Base-by-base conservation (phyloP, 2,797 vertebrate species). In the Coracias cyanogaster region DNA sequence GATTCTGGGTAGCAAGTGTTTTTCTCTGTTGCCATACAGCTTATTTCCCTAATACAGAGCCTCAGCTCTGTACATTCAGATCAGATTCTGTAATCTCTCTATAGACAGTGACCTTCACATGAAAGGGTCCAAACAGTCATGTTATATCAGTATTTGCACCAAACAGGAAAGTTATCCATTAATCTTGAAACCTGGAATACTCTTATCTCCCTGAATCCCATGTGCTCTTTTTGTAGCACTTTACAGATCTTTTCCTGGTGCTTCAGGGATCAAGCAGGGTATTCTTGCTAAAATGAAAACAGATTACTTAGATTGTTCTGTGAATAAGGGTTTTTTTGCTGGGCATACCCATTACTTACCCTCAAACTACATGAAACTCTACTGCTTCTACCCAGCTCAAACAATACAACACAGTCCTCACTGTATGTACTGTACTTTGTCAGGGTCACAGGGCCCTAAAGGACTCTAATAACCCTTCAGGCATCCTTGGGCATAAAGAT, bases 381-480 rank as follows among this genome's bases (percentile, higher is more conserved):
- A 60, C 18, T 72, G 54, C 58, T 73, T 90, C 80, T 62, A 62
- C 31, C 28, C 28, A 60, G 62, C 46, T 76, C 72, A 90, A 86
- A 54, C 24, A 55, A 21, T 6, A 61, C 0, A 4, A 51, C 25
- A 22, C 10, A 66, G 48, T 64, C 52, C 73, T 90, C 37, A 5
- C 28, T 46, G 60, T 49, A 81, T 31, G 20, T 65, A 65, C 61
- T 49, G 61, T 26, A 22, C 22, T 51, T 72, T 79, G 80, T 93
- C 25, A 73, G 67, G 85, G 94, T 93, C 96, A 96, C 12, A 7
- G 2, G 6, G 66, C 57, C 90, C 94, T 77, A 61, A 82, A 66
- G 73, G 80, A 82, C 77, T 57, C 45, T 18, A 74, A 89, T 51
- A 89, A 78, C 67, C 73, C 90, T 82, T 76, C 76, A 76, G 20